Evolutionary conservation across 2,888 invertebrate genomes (phyloP), one percentile per base, ranked within the genome.

Genomic region (Monochamus alternatus): DNA sequence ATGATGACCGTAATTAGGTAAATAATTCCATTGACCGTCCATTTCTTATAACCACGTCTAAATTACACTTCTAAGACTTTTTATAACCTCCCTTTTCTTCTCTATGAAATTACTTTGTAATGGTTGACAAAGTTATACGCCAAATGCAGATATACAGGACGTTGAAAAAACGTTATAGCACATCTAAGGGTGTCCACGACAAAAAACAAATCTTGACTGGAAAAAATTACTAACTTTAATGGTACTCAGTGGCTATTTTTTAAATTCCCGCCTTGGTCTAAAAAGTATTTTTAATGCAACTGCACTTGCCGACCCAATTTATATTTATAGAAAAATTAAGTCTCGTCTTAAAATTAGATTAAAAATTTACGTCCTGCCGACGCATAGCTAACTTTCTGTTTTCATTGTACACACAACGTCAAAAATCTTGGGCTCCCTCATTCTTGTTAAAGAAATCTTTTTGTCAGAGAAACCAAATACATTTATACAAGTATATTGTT

Each of bases 321-420:
- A 60, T 69, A 69, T 69, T 69, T 69, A 60, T 69, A 69, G 69
- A 69, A 60, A 60, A 69, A 69, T 69, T 69, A 60, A 59, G 31
- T 58, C 30, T 60, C n/a, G 32, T 68, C 43, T 69, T 60, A 69
- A 44, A 60, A 60, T 69, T 60, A 60, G 47, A 60, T 60, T 69
- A 60, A 69, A 69, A 69, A 44, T 31, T 47, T 69, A 30, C 32
- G 22, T 59, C 5, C 60, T 3, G 55, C 55, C 55, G 55, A 55
- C 55, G n/a, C 52, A 52, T 52, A 52, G 3, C 55, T 14, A n/a
- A n/a, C 55, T 55, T 55, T 55, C 22, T 22, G n/a, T 55, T 55
- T 55, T 55, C 55, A 55, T 55, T 22, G 22, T 7, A 55, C n/a
- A 22, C 22, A 22, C 22, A 22, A 22, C 22, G 22, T 22, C 22